Conservation (phyloP, 2,797 vertebrate species). For the Betta splendens region DNA sequence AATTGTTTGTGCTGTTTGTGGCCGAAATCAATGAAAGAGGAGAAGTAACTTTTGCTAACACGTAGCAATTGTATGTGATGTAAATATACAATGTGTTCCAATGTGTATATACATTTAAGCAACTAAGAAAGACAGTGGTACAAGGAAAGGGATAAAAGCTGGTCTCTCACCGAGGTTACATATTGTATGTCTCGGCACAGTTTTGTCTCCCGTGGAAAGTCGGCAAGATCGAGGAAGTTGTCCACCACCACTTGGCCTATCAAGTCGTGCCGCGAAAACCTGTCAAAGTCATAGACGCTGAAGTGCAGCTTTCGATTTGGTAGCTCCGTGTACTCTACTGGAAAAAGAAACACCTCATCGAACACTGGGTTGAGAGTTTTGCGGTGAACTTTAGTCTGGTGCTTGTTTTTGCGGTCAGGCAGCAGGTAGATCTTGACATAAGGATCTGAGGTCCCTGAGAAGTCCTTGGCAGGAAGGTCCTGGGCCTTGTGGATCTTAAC, state of each 20-base stretch:
- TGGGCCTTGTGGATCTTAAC: constrained; percentile 97
- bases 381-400: constrained; percentile 99
- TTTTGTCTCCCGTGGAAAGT: constrained; percentile 96
- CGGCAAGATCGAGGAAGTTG: constrained; percentile 96
- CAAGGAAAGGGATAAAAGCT: constrained; percentile 14
- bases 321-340: constrained; percentile 92
- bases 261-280: constrained; percentile 96
- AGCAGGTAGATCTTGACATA: constrained; percentile 99
- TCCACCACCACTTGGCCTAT: constrained; percentile 98
- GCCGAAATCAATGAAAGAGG: constrained; percentile 9
- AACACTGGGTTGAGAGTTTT: constrained; percentile 98
- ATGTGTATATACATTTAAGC: background rate
- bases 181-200: constrained; percentile 97
- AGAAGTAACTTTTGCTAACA: constrained; percentile 8
- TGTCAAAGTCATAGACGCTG: constrained; percentile 98
- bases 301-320: constrained; percentile 94
- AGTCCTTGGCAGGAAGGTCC: constrained; percentile 97
- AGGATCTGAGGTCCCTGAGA: constrained; percentile 97
- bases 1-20: constrained; percentile 21
- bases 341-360: constrained; percentile 97
- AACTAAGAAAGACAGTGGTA: background rate
- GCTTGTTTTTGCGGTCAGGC: constrained; percentile 97
- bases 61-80: background rate
- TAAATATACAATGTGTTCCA: background rate
- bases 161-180: constrained; percentile 92